Conservation (phyloP, 2,113 vertebrate species). For the Neolamprologus kungweensis region DNA sequence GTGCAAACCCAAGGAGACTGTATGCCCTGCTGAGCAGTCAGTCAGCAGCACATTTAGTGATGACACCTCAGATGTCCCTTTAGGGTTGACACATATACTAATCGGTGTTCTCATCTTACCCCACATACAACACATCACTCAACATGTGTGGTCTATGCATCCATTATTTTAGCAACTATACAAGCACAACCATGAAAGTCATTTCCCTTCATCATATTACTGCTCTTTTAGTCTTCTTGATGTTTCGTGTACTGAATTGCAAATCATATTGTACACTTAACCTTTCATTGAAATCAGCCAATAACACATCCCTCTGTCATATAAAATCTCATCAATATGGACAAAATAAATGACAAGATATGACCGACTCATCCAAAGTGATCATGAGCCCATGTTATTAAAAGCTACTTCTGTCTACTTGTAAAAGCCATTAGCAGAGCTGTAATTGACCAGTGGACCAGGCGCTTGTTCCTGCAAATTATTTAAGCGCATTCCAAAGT, state of each 20-base stretch:
- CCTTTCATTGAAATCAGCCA: neutral
- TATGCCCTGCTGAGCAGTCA: neutral
- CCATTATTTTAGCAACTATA: neutral
- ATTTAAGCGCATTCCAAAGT: conserved; percentile 39
- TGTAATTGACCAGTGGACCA: neutral
- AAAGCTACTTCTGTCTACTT: neutral
- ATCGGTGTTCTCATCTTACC: neutral
- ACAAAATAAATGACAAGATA: neutral
- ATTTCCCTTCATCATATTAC: neutral
- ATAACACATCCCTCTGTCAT: neutral
- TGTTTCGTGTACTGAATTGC: neutral
- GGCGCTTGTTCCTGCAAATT: conserved; percentile 14
- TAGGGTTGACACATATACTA: neutral
- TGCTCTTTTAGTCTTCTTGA: neutral
- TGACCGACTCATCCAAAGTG: neutral
- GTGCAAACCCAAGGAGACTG: neutral
- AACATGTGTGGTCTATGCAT: neutral
- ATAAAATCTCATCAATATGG: neutral
- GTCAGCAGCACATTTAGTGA: neutral
- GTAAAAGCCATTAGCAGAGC: neutral
- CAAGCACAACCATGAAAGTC: neutral
- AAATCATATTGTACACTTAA: neutral
- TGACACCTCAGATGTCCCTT: neutral
- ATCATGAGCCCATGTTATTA: neutral
- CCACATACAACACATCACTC: neutral